phyloP scores from a whole-genome alignment of 2,888 invertebrate species.

The Ennomos erosarius region DNA sequence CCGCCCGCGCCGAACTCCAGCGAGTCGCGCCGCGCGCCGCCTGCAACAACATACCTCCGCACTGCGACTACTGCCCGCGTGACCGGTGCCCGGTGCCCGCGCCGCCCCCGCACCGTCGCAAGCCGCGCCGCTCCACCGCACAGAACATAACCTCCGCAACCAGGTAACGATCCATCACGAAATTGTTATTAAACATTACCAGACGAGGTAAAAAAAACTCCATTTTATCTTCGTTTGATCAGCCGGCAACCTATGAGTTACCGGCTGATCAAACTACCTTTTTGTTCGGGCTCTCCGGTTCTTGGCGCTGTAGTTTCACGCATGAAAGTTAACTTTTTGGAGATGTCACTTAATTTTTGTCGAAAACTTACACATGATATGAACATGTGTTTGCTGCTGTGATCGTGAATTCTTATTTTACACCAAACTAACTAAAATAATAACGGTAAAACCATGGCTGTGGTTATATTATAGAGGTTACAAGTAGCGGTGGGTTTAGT shows the following conservation, averaged over 20 bases:
- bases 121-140: slow-evolving; percentile 33
- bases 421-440: slow-evolving; percentile 10
- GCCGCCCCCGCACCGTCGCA: slow-evolving; percentile 29
- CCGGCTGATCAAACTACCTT: too few species aligned
- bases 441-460: slow-evolving; percentile 19
- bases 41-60: slow-evolving; percentile 70
- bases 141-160: slow-evolving; percentile 29
- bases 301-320: too few species aligned
- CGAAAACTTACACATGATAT: neutral
- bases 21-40: slow-evolving; percentile 83
- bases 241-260: too few species aligned
- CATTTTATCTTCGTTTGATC: too few species aligned
- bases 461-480: slow-evolving; percentile 21
- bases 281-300: too few species aligned
- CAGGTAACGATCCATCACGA: too few species aligned
- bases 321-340: too few species aligned
- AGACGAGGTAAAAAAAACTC: too few species aligned
- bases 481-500: slow-evolving; percentile 22
- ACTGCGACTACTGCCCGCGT: slow-evolving; percentile 44
- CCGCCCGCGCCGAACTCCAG: slow-evolving; percentile 84
- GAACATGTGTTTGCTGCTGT: neutral
- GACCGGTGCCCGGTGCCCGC: slow-evolving; percentile 2
- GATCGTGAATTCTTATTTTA: neutral
- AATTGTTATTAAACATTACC: too few species aligned
- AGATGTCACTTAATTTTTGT: neutral